A percentile compares a stretch with the other conserved stretches of the same genome.
These are phyloP conservation scores for Pandion haliaetus DNA, from an alignment of 2,113 vertebrate genomes.

Conservation along the genomic window DNA sequence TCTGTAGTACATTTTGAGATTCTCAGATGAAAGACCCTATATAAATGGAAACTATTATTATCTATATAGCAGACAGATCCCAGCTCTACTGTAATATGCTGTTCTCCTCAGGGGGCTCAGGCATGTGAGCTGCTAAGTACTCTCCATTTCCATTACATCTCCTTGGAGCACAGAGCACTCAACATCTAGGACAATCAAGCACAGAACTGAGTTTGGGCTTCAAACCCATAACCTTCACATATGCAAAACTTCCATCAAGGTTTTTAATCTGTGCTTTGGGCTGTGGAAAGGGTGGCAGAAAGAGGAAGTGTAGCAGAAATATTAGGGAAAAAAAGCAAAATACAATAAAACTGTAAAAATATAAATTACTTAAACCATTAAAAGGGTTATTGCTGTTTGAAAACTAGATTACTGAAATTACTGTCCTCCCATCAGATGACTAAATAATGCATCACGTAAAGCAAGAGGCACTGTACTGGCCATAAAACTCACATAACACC, in stretches of 20 bases:
- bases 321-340: background rate
- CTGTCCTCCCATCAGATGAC: constrained; percentile 54
- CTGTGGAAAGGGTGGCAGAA: background rate
- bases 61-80: constrained; percentile 10
- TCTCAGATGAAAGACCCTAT: constrained; percentile 13
- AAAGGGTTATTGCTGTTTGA: constrained; percentile 51
- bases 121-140: constrained; percentile 9
- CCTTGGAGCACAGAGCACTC: background rate
- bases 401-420: constrained; percentile 60
- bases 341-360: background rate
- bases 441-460: constrained; percentile 63
- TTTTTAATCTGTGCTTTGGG: background rate
- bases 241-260: background rate
- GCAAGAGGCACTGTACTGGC: constrained; percentile 11
- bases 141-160: constrained; percentile 12
- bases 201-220: background rate
- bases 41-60: constrained; percentile 48
- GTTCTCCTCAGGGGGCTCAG: constrained; percentile 1
- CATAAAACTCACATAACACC: constrained; percentile 35
- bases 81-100: background rate
- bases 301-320: background rate
- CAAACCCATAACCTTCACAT: background rate
- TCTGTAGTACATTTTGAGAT: constrained; percentile 23
- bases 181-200: background rate
- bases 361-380: constrained; percentile 27